phyloP scores from a whole-genome alignment of 2,888 invertebrate genomes.

The Drosophila borealis region DNA sequence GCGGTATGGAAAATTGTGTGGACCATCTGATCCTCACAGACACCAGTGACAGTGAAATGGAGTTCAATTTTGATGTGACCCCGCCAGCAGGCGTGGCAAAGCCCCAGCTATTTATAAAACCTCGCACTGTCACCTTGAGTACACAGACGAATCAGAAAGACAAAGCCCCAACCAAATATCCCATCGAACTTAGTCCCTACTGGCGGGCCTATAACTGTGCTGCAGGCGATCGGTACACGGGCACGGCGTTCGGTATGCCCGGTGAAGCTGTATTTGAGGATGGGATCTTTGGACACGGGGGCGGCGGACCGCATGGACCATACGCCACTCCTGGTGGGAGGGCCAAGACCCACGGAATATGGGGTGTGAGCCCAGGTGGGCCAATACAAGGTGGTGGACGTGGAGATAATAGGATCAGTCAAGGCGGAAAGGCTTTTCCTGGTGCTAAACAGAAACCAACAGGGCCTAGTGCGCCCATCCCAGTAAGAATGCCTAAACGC shows the following conservation, averaged over 20 bases:
- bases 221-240: constrained; percentile 59
- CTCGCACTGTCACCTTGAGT: constrained; percentile 86
- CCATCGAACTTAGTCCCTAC: constrained; percentile 59
- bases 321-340: constrained; percentile 5
- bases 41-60: constrained; percentile 86
- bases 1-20: constrained; percentile 63
- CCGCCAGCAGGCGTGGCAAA: constrained; percentile 89
- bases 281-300: constrained; percentile 54
- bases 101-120: constrained; percentile 85
- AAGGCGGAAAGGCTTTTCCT: constrained; percentile 30
- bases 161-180: constrained; percentile 57
- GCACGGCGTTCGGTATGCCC: constrained; percentile 50
- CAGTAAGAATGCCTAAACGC: constrained; percentile 40
- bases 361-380: constrained; percentile 24
- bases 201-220: constrained; percentile 76
- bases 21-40: constrained; percentile 80
- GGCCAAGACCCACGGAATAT: neutral
- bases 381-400: constrained; percentile 29
- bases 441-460: constrained; percentile 26
- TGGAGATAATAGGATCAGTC: constrained; percentile 1
- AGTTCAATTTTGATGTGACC: constrained; percentile 89
- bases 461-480: constrained; percentile 21
- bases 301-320: constrained; percentile 54
- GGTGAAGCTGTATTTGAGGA: constrained; percentile 58
- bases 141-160: constrained; percentile 87